Base-by-base conservation (phyloP, 2,797 vertebrate species). In the Scolopax bukidnonensis region DNA sequence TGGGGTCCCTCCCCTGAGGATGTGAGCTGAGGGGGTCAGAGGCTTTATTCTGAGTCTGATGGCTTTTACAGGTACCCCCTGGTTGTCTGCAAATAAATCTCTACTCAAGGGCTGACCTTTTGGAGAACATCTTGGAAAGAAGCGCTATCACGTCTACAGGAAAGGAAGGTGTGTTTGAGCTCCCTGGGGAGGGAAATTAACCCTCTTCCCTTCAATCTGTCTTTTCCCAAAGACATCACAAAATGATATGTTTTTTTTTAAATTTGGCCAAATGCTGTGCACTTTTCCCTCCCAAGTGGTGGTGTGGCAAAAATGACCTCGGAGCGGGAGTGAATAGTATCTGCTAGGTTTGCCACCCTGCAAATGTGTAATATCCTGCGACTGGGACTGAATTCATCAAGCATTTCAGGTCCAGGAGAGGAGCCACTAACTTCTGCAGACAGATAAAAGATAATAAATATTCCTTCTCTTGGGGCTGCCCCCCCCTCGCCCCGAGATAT, bases 111-210 rank as follows among this genome's bases (percentile, higher is more conserved):
- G 19, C 3, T 5, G 30, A 61, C 64, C 48, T 61, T 80, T 27
- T 24, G 38, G 74, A 63, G 69, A 32, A 25, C 1, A 0, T 21
- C 59, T 61, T 73, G 59, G 63, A 43, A 45, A 45, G 54, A 36
- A 76, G 43, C 25, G 17, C 0, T 16, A 2, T 9, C 8, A 1
- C 1, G 4, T 27, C 0, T 0, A 19, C 23, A 30, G 38, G 63
- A 67, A 41, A 24, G 3, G 32, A 68, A 32, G 59, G 78, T 50
- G 21, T 40, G 32, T 54, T 50, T 14, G 32, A 67, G 75, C 47
- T 88, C 79, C 41, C 15, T 0, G 1, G 5, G 18, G 12, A 1
- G 1, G 11, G 19, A 28, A 63, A 38, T 79, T 15, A 65, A 60
- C 38, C 15, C 8, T 64, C 56, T 63, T 68, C 12, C 21, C 25